Evolutionary conservation across 2,797 vertebrate species (phyloP).

Genomic region (Gallinago solitaria): DNA sequence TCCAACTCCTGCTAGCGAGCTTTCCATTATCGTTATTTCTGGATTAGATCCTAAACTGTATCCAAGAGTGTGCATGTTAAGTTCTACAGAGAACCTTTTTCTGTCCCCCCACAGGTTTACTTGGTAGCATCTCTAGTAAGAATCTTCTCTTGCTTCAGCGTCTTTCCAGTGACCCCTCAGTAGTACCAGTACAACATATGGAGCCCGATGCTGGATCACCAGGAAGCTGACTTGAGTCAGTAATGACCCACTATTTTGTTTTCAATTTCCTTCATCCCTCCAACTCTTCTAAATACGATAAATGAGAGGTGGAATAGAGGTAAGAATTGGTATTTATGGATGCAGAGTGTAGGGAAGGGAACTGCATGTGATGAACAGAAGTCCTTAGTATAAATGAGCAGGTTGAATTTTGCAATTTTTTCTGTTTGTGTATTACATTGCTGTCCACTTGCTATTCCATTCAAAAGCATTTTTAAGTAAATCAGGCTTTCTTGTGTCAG

Average conservation of each 20-base stretch:
- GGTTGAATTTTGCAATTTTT: neutral
- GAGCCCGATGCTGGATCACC: neutral
- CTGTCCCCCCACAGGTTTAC: rapidly evolving
- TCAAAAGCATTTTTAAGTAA: neutral
- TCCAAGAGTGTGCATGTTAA: neutral
- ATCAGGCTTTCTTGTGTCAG: neutral
- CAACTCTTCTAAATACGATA: neutral
- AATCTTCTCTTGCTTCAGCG: neutral
- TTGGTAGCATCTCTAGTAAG: neutral
- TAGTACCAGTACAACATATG: neutral
- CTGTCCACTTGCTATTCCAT: neutral
- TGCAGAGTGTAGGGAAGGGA: neutral
- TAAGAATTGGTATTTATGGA: neutral
- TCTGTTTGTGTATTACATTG: neutral
- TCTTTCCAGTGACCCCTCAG: neutral
- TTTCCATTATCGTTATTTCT: neutral
- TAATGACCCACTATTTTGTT: neutral
- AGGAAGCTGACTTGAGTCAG: neutral
- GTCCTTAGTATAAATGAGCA: neutral
- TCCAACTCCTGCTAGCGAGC: neutral
- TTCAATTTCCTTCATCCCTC: neutral
- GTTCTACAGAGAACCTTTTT: neutral
- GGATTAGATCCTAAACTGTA: neutral
- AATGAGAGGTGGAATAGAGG: neutral
- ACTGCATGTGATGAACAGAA: neutral